Evolutionary conservation across 2,113 vertebrate genomes (phyloP).

Genomic region (Sterrhoptilus dennistouni): DNA sequence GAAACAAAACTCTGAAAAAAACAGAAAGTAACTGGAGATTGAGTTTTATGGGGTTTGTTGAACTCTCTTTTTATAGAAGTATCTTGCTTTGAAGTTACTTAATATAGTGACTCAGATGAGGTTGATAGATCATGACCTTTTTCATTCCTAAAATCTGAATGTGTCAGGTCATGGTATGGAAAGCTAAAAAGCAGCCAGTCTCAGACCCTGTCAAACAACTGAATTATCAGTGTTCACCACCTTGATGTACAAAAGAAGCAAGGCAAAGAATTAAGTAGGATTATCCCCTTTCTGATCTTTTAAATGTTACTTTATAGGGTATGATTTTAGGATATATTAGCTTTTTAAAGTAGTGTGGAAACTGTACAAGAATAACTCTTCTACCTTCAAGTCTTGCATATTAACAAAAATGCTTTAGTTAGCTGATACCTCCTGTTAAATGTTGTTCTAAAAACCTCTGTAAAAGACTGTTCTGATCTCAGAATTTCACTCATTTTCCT

Average conservation of each 20-base stretch:
- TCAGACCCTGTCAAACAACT: neutral
- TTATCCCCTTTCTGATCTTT: neutral
- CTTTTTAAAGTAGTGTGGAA: neutral
- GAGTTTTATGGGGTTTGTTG: neutral
- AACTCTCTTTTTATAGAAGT: neutral
- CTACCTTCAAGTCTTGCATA: neutral
- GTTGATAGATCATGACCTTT: neutral
- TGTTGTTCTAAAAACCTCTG: neutral
- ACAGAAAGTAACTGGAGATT: neutral
- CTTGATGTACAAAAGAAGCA: neutral
- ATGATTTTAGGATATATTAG: neutral
- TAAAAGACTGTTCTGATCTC: neutral
- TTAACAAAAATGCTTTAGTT: neutral
- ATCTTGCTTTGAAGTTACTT: neutral
- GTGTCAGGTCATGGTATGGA: neutral
- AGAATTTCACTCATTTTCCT: neutral
- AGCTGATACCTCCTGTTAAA: neutral
- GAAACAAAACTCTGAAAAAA: neutral
- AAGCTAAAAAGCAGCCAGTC: neutral
- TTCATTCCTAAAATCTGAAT: neutral
- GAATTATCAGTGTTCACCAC: neutral
- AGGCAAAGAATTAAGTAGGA: slow-evolving; percentile 15
- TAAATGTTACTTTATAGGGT: neutral
- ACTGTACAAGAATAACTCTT: neutral
- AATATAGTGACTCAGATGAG: neutral